Base-by-base conservation (phyloP, 2,888 invertebrate species). In the Sipha maydis region DNA sequence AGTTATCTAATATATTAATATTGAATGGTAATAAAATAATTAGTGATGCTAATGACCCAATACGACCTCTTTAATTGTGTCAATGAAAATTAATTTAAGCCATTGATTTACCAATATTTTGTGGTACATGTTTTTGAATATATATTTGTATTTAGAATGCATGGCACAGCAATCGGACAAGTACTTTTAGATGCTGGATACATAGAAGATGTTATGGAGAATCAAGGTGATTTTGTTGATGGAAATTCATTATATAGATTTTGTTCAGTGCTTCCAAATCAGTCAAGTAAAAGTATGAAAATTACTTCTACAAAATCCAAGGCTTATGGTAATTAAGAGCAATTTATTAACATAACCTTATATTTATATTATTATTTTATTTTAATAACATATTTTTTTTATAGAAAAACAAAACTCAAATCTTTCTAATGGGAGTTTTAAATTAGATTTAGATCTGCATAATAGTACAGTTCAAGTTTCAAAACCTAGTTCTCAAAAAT, bases 81-180 rank as follows among this genome's bases (percentile, higher is more conserved):
- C 48, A 48, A 14, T 48, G 3, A 48, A 48, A 48, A 48, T 48
- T 1, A 9, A 48, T 14, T 48, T 48, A 8, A 48, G 48, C 48
- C 48, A 48, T 1, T 48, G 48, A 14, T 48, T 48, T 14, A 48
- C 48, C 14, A 48, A 48, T 48, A 14, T 48, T 48, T 48, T 14
- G 14, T 14, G 11, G 3, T 48, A 48, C 48, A 48, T 48, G 48
- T 14, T 14, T 48, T 48, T 48, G 48, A 48, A 8, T 48, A 48
- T 48, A 83, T n/a, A 54, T 84, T 89, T 78, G 89, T 82, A 90
- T 91, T 89, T 91, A 95, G 96, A 91, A 93, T 94, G n/a, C 95
- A 96, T 92, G 97, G 96, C 2, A 93, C 94, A 21, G 94, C 95
- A 34, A 94, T 97, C 89, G 96, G 96, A 84, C 96, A 97, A 92